Conservation (phyloP, 2,888 invertebrate genomes). For the Willowsia nigromaculata region DNA sequence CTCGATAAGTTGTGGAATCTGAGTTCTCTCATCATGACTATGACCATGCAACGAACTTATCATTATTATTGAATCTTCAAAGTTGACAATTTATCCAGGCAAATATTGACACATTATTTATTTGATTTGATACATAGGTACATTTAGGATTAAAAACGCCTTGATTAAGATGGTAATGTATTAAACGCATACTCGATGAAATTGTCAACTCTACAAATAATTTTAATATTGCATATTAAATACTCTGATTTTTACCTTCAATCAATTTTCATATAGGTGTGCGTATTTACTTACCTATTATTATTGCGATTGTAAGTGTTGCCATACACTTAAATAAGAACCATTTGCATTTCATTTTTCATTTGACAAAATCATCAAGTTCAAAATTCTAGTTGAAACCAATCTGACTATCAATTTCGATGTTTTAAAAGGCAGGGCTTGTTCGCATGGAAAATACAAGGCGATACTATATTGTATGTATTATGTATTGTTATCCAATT, state of each 20-base stretch:
- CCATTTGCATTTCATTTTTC: not conserved
- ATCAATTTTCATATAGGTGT: too few species aligned
- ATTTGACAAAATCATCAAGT: not conserved
- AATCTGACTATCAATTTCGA: not conserved
- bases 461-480: not conserved
- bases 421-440: not conserved
- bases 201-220: too few species aligned
- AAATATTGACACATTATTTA: not conserved
- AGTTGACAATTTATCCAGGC: not conserved
- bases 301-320: not conserved
- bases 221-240: too few species aligned
- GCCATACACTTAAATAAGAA: not conserved
- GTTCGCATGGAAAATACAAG: not conserved
- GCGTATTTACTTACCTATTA: not conserved
- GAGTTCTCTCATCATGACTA: not conserved
- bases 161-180: too few species aligned
- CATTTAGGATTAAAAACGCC: too few species aligned
- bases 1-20: too few species aligned
- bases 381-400: slow-evolving; percentile 9
- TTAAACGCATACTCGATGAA: too few species aligned
- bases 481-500: not conserved
- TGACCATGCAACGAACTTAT: not conserved
- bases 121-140: too few species aligned
- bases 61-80: not conserved
- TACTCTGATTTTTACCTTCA: too few species aligned